These are phyloP conservation scores for Dasyprocta punctata DNA, from an alignment of 2,113 vertebrate genomes.

Conservation along the genomic window DNA sequence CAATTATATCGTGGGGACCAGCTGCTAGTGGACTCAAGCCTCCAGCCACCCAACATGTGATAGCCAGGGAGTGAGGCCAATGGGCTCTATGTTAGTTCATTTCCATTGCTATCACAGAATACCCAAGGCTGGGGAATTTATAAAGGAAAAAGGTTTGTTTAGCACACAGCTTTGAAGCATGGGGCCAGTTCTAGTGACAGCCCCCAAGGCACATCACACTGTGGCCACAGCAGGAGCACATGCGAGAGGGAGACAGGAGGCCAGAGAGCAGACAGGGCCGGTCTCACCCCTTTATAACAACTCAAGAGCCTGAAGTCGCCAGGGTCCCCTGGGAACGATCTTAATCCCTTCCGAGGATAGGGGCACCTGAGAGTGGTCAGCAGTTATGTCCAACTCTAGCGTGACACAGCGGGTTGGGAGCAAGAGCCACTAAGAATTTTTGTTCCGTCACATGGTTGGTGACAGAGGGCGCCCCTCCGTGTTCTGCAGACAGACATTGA, in stretches of 20 bases:
- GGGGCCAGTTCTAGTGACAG: background rate
- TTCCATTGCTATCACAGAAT: background rate
- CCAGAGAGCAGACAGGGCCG: background rate
- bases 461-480: background rate
- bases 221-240: background rate
- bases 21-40: background rate
- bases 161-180: background rate
- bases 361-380: background rate
- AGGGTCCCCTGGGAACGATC: background rate
- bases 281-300: background rate
- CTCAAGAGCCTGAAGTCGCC: too few species aligned
- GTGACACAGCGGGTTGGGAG: background rate
- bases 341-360: background rate
- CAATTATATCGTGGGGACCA: background rate
- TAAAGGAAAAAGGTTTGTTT: background rate
- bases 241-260: background rate
- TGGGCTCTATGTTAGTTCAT: background rate
- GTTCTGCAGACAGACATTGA: background rate
- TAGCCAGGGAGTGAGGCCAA: background rate
- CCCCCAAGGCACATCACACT: background rate
- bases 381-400: background rate
- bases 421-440: background rate
- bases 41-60: background rate
- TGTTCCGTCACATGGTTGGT: background rate
- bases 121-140: background rate